Conservation (phyloP, 2,888 invertebrate species). For the Nematopogon swammerdamellus region DNA sequence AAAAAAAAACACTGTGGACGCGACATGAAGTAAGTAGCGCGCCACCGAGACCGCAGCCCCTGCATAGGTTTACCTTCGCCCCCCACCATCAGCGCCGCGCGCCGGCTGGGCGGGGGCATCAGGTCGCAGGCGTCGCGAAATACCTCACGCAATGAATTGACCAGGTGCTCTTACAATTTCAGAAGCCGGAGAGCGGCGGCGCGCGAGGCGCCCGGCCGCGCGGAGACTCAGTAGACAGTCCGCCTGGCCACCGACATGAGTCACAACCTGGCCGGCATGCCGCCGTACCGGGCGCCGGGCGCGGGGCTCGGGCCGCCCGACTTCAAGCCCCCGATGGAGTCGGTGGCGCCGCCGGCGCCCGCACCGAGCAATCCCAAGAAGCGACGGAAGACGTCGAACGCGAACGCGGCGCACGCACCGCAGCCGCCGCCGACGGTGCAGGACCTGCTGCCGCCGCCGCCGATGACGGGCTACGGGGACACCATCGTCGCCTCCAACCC, state of each 20-base stretch:
- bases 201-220: background rate
- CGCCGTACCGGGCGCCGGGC: conserved; percentile 73
- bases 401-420: conserved; percentile 61
- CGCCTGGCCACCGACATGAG: conserved; percentile 55
- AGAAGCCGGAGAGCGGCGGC: conserved; percentile 2
- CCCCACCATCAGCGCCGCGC: no score
- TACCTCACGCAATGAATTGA: background rate
- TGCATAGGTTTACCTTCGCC: no score
- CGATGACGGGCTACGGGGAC: conserved; percentile 85
- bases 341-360: conserved; percentile 66
- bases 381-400: conserved; percentile 76
- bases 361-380: conserved; percentile 86
- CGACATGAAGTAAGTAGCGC: background rate
- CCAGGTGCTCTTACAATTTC: conserved; percentile 3
- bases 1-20: background rate
- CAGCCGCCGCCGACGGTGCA: conserved; percentile 70
- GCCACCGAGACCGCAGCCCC: background rate
- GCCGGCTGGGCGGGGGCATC: background rate
- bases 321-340: conserved; percentile 71
- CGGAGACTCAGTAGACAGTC: background rate
- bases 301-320: conserved; percentile 68
- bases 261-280: conserved; percentile 80
- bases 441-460: conserved; percentile 80
- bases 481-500: conserved; percentile 94
- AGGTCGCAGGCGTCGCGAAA: background rate